Conservation (phyloP, 2,113 vertebrate species). For the Suricata suricatta region DNA sequence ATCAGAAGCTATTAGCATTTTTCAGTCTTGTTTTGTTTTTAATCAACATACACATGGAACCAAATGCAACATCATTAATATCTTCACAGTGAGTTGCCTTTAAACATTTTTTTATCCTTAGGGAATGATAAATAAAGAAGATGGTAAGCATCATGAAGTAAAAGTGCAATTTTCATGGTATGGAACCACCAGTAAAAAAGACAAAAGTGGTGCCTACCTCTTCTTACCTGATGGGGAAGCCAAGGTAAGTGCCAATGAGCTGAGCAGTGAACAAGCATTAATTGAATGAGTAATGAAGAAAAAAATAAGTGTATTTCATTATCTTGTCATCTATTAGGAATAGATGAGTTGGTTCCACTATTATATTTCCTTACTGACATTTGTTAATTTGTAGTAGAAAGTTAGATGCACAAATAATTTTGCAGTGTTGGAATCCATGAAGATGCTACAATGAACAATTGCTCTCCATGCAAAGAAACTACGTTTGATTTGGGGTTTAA, state of each 20-base stretch:
- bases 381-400: background rate
- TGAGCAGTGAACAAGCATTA: too few species aligned
- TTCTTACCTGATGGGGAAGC: constrained; percentile 92
- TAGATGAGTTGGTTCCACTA: background rate
- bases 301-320: background rate
- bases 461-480: background rate
- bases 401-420: background rate
- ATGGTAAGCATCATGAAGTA: constrained; percentile 84
- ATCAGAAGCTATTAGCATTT: background rate
- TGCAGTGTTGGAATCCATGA: background rate
- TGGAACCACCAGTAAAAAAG: constrained; percentile 89
- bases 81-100: background rate
- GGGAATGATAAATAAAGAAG: constrained; percentile 88
- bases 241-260: constrained; percentile 84
- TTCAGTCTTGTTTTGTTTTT: background rate
- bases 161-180: constrained; percentile 94
- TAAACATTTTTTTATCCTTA: constrained; percentile 71
- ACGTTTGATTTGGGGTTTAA: rapidly evolving
- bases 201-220: constrained; percentile 96
- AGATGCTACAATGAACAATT: background rate
- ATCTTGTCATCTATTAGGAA: background rate
- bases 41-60: background rate
- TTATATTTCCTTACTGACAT: background rate
- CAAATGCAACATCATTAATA: background rate
- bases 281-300: background rate